These are phyloP conservation scores for Macrotrachela quadricornifera DNA, from an alignment of 1,140 invertebrate species.

Conservation along the genomic window DNA sequence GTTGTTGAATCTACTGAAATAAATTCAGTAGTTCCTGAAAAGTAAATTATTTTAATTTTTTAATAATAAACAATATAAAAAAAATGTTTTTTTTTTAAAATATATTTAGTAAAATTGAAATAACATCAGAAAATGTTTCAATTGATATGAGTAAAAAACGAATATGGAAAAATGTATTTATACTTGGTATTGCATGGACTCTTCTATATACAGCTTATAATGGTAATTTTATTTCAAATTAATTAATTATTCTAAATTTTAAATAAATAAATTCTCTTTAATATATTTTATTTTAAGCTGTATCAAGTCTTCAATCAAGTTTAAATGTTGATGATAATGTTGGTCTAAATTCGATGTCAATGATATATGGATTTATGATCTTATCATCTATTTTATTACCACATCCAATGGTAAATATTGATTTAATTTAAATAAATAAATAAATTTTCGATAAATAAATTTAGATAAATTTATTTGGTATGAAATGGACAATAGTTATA, in stretches of 20 bases:
- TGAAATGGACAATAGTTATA: conserved; percentile 75
- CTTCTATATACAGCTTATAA: conserved; percentile 6
- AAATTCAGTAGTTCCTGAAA: too few relatives aligned
- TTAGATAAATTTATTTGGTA: conserved; percentile 57
- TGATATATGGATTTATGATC: conserved; percentile 65
- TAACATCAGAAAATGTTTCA: too few relatives aligned
- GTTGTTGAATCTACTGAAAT: too few relatives aligned
- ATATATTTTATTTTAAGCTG: not conserved
- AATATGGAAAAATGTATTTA: conserved; percentile 5
- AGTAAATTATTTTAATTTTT: too few relatives aligned
- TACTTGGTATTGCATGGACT: not conserved
- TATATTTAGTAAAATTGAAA: too few relatives aligned
- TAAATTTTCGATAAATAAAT: too few relatives aligned
- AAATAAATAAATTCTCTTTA: not conserved
- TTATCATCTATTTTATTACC: conserved; percentile 78
- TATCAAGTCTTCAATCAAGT: conserved; percentile 5
- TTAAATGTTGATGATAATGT: conserved; percentile 3
- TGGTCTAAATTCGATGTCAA: conserved; percentile 38
- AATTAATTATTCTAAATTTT: not conserved
- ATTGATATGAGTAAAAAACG: too few relatives aligned
- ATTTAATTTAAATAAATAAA: too few relatives aligned
- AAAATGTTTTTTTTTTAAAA: too few relatives aligned
- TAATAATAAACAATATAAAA: too few relatives aligned
- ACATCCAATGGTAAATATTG: conserved; percentile 29
- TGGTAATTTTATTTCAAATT: too few relatives aligned